Percentiles rank a stretch among this genome's conserved stretches.
These are phyloP conservation scores for Ranitomeya imitator DNA, from an alignment of 2,113 vertebrate species.

Conservation along the genomic window DNA sequence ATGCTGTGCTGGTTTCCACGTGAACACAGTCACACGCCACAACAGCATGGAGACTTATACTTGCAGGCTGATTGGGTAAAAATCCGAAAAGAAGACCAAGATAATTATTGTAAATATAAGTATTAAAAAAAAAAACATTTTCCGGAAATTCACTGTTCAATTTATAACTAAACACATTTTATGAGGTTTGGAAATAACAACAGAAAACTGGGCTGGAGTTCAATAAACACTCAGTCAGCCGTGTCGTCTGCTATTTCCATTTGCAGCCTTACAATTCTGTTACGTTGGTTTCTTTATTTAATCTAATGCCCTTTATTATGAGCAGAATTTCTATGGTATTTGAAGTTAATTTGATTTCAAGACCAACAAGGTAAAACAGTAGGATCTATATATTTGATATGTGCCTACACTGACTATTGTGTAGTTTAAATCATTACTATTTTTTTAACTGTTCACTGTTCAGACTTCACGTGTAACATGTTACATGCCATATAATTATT, in stretches of 20 bases:
- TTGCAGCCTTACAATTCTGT: too few species aligned
- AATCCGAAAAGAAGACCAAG: not conserved
- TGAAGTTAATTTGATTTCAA: too few species aligned
- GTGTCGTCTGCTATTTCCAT: not conserved
- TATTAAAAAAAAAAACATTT: not conserved
- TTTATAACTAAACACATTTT: not conserved
- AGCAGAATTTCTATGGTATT: too few species aligned
- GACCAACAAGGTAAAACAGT: too few species aligned
- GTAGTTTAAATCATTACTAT: too few species aligned
- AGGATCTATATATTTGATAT: too few species aligned
- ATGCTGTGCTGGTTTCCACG: not conserved
- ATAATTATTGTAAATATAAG: not conserved
- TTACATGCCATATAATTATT: too few species aligned
- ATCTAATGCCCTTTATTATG: too few species aligned
- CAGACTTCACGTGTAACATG: too few species aligned
- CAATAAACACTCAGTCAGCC: not conserved
- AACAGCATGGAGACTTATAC: not conserved
- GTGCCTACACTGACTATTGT: too few species aligned
- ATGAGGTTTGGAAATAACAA: not conserved
- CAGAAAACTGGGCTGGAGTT: not conserved
- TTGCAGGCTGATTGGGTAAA: not conserved
- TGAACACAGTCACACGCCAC: not conserved
- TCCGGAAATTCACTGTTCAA: not conserved
- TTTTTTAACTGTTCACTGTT: too few species aligned
- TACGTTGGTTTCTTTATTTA: too few species aligned